Evolutionary conservation across 2,113 vertebrate genomes (phyloP).

Genomic region (Neolamprologus longior): DNA sequence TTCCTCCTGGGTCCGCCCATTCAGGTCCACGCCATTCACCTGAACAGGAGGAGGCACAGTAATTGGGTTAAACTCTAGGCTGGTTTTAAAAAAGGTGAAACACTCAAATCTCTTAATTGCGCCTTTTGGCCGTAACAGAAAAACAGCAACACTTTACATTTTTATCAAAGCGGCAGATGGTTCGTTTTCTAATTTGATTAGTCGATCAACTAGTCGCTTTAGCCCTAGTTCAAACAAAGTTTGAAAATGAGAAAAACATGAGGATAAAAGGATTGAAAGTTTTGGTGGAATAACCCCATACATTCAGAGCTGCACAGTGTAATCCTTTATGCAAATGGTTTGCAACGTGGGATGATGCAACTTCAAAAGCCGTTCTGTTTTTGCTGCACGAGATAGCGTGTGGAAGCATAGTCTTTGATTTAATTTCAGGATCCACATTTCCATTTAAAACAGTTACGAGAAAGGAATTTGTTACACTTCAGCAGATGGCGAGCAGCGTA

Average conservation of each 20-base stretch:
- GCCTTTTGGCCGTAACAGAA: not conserved
- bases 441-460: not conserved
- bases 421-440: not conserved
- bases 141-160: not conserved
- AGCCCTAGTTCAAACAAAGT: not conserved
- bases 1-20: conserved; percentile 92
- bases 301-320: not conserved
- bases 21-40: conserved; percentile 91
- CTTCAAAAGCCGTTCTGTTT: not conserved
- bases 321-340: conserved; percentile 18
- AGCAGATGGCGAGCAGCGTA: not conserved
- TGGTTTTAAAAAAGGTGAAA: not conserved
- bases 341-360: not conserved
- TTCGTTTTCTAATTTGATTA: not conserved
- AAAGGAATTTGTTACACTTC: not conserved
- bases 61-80: not conserved
- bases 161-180: not conserved
- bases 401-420: not conserved
- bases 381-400: not conserved
- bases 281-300: not conserved
- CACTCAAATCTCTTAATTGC: not conserved
- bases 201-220: not conserved
- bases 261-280: not conserved
- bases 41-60: conserved; percentile 28
- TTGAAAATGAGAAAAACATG: not conserved